Base-by-base conservation (phyloP, 2,888 invertebrate species). In the Caenorhabditis zanzibari region DNA sequence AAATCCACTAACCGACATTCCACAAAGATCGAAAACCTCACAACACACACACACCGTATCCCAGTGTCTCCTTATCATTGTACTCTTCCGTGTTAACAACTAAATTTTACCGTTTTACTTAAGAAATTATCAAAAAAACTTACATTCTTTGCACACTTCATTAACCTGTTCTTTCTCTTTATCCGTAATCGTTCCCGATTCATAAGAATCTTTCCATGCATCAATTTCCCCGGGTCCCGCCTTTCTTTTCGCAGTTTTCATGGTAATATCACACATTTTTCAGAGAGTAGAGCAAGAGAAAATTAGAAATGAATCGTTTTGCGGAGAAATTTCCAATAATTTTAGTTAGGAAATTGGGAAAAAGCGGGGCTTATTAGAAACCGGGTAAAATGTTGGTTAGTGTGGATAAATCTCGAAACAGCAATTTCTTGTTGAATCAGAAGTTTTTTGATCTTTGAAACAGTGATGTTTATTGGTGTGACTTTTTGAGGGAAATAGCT, bases 41-140 rank as follows among this genome's bases (percentile, higher is more conserved):
- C 47, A 47, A 7, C 47, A 47, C 16, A 47, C 47, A 47, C 16
- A 47, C 47, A 2, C 19, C n/a, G n/a, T 47, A 47, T 5, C 47
- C 47, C 5, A 19, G 19, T 47, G 47, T 47, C 47, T 47, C 47
- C 47, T 47, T 47, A 47, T 47, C 47, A 16, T 56, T 24, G 56
- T 56, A 56, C 24, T 56, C 28, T 12, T 56, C 12, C 28, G 56
- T 56, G 4, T 24, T 26, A 3, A 28, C 2, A 56, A 56, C 24
- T 28, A 47, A 47, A 47, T 2, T 47, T 47, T 47, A 3, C 12
- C 16, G 5, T 41, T 10, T 16, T 3, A 41, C 12, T 41, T 19
- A 14, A 44, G 44, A 9, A 44, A 44, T 19, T 47, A n/a, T 19
- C 19, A 2, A 47, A 47, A 19, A n/a, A 47, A 47, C 47, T n/a